A percentile compares a stretch with the other conserved stretches of the same genome.
Conservation (phyloP, 2,113 vertebrate species). For the Oreochromis tanganicae region DNA sequence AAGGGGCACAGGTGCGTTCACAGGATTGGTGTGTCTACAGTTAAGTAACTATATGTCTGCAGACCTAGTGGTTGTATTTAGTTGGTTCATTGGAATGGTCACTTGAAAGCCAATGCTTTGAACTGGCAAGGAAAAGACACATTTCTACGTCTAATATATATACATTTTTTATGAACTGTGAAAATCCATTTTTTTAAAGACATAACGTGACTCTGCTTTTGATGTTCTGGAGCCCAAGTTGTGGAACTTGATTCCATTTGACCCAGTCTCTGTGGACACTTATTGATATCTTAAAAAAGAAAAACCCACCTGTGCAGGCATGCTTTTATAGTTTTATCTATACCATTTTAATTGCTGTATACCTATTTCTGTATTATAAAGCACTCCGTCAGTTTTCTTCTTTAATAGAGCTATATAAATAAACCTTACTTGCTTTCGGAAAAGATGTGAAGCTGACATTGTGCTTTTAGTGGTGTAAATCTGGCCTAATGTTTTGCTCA, state of each 20-base stretch:
- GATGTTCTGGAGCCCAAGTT: neutral
- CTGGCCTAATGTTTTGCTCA: neutral
- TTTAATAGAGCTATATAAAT: neutral
- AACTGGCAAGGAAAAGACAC: neutral
- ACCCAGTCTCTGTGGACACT: neutral
- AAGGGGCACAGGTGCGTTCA: neutral
- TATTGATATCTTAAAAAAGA: neutral
- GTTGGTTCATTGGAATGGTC: neutral
- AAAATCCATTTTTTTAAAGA: neutral
- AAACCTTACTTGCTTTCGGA: rapidly evolving
- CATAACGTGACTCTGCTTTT: neutral
- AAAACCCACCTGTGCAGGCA: neutral
- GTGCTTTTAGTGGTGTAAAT: neutral
- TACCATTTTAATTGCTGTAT: neutral
- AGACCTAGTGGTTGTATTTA: neutral
- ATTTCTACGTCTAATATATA: neutral
- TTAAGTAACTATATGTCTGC: neutral
- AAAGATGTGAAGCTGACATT: neutral
- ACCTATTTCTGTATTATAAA: neutral
- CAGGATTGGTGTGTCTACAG: neutral
- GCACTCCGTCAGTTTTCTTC: rapidly evolving
- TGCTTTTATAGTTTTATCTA: neutral
- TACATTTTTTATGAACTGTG: neutral
- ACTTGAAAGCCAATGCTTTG: neutral
- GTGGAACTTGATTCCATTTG: neutral